Percentiles rank a stretch among this genome's conserved stretches.
Evolutionary conservation across 2,888 invertebrate species (phyloP).

Genomic region (Chironomus tentans): DNA sequence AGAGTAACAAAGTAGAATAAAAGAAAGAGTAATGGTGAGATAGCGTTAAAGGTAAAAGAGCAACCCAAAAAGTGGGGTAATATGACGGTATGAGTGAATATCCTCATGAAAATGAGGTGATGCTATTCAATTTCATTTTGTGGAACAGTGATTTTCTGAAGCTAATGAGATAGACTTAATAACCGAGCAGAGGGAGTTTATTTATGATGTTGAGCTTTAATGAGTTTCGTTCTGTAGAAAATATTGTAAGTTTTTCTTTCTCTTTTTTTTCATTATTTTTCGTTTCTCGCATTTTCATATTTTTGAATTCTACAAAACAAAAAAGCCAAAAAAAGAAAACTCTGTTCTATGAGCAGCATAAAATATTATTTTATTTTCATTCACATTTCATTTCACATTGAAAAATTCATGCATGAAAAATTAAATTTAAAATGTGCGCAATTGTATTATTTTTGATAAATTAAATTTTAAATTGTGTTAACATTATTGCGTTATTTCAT

Average conservation of each 20-base stretch:
- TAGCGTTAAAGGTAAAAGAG: too few species aligned
- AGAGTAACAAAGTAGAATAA: too few species aligned
- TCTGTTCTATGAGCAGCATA: too few species aligned
- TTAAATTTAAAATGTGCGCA: not conserved
- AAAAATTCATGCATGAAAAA: not conserved
- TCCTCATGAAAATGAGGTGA: not conserved
- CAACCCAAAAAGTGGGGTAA: too few species aligned
- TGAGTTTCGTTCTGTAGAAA: not conserved
- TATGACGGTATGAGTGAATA: too few species aligned
- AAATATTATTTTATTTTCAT: too few species aligned
- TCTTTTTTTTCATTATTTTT: too few species aligned
- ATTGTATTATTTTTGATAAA: constrained; percentile 12
- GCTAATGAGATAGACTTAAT: not conserved
- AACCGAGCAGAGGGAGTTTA: not conserved
- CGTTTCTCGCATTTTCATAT: too few species aligned
- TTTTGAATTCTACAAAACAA: too few species aligned
- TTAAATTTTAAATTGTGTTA: constrained; percentile 10
- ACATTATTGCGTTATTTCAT: not conserved
- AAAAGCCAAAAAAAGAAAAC: too few species aligned
- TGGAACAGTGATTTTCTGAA: not conserved
- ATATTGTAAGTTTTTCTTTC: not conserved
- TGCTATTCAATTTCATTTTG: not conserved
- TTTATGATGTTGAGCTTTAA: too few species aligned
- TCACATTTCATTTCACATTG: not conserved
- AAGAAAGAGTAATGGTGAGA: too few species aligned